Evolutionary conservation across 1,140 invertebrate genomes (phyloP).

Genomic region (Pectinophora gossypiella): DNA sequence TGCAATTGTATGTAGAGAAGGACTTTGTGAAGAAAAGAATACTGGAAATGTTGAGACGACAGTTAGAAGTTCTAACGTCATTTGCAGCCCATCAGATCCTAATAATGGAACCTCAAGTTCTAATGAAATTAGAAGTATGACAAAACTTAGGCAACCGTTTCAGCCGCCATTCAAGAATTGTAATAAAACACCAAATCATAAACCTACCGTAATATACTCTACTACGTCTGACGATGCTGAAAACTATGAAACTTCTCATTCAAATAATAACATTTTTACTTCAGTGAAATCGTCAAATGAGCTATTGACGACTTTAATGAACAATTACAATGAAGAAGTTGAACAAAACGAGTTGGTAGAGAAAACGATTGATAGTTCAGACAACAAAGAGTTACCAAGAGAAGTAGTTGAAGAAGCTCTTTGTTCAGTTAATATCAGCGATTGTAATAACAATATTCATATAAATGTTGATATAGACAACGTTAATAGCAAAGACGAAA

Average conservation of each 20-base stretch:
- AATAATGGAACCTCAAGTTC: constrained; percentile 6
- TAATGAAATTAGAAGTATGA: neutral
- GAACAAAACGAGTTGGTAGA: constrained; percentile 1
- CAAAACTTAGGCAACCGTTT: neutral
- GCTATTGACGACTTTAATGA: constrained; percentile 35
- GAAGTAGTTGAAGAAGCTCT: neutral
- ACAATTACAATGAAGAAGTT: constrained; percentile 10
- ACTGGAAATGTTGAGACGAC: no score
- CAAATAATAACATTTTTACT: constrained; percentile 12
- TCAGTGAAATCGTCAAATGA: constrained; percentile 47
- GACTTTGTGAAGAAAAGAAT: no score
- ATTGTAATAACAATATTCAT: neutral
- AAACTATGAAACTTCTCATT: no score
- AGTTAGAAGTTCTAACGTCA: neutral
- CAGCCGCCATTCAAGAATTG: neutral
- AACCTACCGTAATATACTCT: neutral
- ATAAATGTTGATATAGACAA: constrained; percentile 5
- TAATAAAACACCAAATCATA: neutral
- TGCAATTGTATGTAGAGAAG: no score
- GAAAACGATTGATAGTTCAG: neutral
- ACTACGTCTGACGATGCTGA: neutral
- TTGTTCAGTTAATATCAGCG: neutral
- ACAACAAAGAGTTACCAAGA: neutral
- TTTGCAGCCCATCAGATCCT: constrained; percentile 4
- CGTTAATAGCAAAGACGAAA: neutral